Evolutionary conservation across 2,797 vertebrate species (phyloP).

Genomic region (Gallinago stenura): DNA sequence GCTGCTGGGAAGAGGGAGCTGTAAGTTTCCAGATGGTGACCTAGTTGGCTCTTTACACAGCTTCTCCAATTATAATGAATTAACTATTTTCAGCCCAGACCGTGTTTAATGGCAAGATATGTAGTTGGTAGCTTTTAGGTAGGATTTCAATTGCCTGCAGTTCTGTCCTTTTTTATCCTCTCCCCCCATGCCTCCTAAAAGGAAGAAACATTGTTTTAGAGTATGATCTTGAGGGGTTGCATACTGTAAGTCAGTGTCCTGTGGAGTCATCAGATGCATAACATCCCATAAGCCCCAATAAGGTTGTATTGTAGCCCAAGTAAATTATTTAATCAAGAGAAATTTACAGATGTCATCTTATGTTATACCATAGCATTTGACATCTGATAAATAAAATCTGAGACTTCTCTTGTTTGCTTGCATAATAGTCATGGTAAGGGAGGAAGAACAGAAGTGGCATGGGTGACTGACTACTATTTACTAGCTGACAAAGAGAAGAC

Average conservation of each 20-base stretch:
- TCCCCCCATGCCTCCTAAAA: neutral
- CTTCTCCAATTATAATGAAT: conserved; percentile 14
- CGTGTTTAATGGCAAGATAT: neutral
- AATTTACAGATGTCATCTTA: neutral
- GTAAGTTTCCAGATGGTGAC: conserved; percentile 46
- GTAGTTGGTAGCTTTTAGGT: neutral
- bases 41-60: conserved; percentile 39
- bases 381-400: neutral
- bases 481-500: neutral
- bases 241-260: neutral
- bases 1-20: neutral
- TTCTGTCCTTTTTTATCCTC: neutral
- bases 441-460: neutral
- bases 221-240: neutral
- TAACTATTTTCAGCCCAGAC: conserved; percentile 1
- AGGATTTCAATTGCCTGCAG: neutral
- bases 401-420: neutral
- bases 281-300: neutral
- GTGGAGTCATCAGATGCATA: rapidly evolving
- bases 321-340: neutral
- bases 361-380: neutral
- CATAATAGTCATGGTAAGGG: neutral
- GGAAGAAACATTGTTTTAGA: neutral
- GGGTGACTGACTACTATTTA: neutral
- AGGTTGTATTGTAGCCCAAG: neutral